Evolutionary conservation across 2,888 invertebrate species (phyloP).

Genomic region (Amphipoea oculea): DNA sequence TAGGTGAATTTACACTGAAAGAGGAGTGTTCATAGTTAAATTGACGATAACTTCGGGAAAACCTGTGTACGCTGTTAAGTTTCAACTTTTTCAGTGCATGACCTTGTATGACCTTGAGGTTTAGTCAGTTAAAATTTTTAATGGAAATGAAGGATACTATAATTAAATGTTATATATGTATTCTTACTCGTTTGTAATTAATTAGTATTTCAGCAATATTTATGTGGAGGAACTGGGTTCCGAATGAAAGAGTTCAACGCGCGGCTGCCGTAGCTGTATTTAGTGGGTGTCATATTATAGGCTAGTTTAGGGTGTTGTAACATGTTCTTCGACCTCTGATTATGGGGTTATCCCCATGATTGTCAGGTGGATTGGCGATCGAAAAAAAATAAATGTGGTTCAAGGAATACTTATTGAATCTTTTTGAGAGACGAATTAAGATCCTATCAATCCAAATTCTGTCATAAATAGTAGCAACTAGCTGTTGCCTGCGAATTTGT

Average conservation of each 20-base stretch:
- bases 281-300: background rate
- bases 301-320: too few species aligned
- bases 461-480: background rate
- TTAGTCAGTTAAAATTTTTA: background rate
- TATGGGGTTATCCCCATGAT: background rate
- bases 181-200: background rate
- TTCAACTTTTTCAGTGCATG: constrained; percentile 12
- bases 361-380: background rate
- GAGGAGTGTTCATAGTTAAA: background rate
- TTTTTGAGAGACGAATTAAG: background rate
- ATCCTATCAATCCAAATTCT: background rate
- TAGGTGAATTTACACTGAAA: background rate
- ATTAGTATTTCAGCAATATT: constrained; percentile 38
- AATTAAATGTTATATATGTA: too few species aligned
- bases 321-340: background rate
- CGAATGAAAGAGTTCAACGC: constrained; percentile 85
- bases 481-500: background rate
- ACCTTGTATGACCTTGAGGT: constrained; percentile 41
- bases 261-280: constrained; percentile 49
- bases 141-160: background rate
- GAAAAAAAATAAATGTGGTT: too few species aligned
- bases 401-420: background rate
- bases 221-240: constrained; percentile 45
- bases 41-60: background rate
- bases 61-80: background rate